Base-by-base conservation (phyloP, 2,888 invertebrate species). In the Nymphalis urticae region DNA sequence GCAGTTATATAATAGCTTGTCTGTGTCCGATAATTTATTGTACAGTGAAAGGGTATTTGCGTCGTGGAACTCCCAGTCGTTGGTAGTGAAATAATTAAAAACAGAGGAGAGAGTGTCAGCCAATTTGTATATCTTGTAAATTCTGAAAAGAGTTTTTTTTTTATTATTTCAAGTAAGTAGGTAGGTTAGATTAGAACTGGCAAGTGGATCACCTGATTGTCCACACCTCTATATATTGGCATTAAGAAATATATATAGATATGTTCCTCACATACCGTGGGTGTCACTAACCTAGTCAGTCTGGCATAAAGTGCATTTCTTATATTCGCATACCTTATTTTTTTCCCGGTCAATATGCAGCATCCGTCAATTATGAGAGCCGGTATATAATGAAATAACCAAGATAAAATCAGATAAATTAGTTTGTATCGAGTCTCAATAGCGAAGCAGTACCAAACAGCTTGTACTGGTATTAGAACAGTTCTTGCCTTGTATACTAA, bases 361-460 rank as follows among this genome's bases (percentile, higher is more conserved):
- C 24, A 24, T 7, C 64, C 64, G 10, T 64, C 64, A 16, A 64
- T n/a, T 6, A 64, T 48, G 19, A 56, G 48, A 8, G 32, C 58
- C 7, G 64, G 64, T 48, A 64, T 64, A 16, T 50, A 64, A 50
- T 64, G 64, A 0, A 64, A 36, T 8, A 64, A 19, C 58, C 48
- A 64, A 5, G 64, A 59, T 5, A 64, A 19, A 7, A 64, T 6
- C 3, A 56, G 10, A 21, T 50, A 59, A 0, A 59, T 8, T 0
- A 21, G 17, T 17, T 59, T 48, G 16, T 58, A 50, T 27, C 17
- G 32, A 5, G 64, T 58, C 3, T 19, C 19, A 1, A 58, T 1
- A 1, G 16, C 21, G 21, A 58, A 58, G 19, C 19, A 21, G 32
- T 64, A 48, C 58, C 64, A 64, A 32, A 59, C 1, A 6, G 64